phyloP scores from a whole-genome alignment of 2,888 invertebrate genomes.

The Dendrolimus houi region DNA sequence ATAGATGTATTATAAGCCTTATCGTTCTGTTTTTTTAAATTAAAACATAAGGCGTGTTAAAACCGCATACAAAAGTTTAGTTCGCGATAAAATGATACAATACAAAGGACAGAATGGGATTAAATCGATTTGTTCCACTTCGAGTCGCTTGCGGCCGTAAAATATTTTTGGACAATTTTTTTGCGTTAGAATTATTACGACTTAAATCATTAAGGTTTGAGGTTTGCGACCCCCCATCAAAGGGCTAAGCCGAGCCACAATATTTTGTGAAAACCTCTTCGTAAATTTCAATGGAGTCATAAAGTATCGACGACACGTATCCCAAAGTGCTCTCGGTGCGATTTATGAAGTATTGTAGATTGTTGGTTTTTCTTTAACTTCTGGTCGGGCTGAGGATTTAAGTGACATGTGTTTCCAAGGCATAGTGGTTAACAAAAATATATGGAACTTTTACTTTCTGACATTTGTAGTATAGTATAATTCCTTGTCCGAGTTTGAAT shows the following conservation, averaged over 20 bases:
- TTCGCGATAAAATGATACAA: constrained; percentile 29
- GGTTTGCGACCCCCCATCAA: constrained; percentile 53
- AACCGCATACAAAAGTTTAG: constrained; percentile 16
- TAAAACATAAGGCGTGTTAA: constrained; percentile 19
- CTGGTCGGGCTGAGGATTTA: too few species aligned
- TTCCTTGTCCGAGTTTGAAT: too few species aligned
- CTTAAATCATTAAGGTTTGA: constrained; percentile 57
- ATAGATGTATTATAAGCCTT: too few species aligned
- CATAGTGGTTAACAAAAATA: too few species aligned
- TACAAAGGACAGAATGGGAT: constrained; percentile 45
- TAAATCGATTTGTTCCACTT: constrained; percentile 59
- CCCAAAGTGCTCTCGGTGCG: constrained; percentile 19
- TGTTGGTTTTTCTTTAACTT: constrained; percentile 1
- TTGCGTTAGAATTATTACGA: constrained; percentile 44
- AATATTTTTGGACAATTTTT: constrained; percentile 64
- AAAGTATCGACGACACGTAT: constrained; percentile 37
- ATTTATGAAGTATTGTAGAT: constrained; percentile 63
- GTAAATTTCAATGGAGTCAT: constrained; percentile 59
- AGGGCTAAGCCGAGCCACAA: constrained; percentile 30
- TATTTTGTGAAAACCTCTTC: constrained; percentile 55
- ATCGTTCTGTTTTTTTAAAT: neutral
- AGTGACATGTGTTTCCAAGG: too few species aligned
- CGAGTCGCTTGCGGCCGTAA: constrained; percentile 42
- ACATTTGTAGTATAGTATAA: too few species aligned
- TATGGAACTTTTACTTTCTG: too few species aligned